These are phyloP conservation scores for Oikopleura vanhoeffeni DNA, from an alignment of 23 tunicate species.

Conservation along the genomic window DNA sequence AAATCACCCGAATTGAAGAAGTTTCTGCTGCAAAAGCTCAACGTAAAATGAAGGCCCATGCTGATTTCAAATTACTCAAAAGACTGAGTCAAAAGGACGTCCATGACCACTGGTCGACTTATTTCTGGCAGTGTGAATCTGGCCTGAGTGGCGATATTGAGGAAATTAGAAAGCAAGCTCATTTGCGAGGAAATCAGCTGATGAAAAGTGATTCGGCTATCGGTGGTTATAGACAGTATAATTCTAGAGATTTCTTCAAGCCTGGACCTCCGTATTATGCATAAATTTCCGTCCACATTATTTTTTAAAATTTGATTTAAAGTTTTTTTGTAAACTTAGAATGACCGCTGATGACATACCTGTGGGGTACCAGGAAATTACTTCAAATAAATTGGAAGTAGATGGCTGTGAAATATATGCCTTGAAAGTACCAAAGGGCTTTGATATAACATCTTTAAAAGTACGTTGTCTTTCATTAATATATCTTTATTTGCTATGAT, in stretches of 20 bases:
- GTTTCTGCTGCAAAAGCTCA: neutral
- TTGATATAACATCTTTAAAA: neutral
- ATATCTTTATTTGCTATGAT: neutral
- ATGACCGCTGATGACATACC: too few species aligned
- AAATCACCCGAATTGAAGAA: neutral
- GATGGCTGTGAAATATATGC: neutral
- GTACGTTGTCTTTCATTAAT: too few species aligned
- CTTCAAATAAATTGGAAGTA: neutral
- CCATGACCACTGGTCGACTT: conserved; percentile 5
- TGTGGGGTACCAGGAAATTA: neutral
- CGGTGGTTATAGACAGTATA: neutral
- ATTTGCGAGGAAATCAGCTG: neutral
- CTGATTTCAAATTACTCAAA: neutral
- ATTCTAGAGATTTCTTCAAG: neutral
- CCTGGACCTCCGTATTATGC: neutral
- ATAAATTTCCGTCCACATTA: neutral
- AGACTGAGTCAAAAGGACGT: neutral
- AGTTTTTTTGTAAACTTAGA: conserved; percentile 4
- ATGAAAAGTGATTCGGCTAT: neutral
- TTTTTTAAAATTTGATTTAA: neutral
- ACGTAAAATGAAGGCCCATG: neutral
- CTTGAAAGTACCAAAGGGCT: neutral
- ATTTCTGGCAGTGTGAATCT: neutral
- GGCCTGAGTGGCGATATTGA: neutral
- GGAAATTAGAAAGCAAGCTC: neutral